Base-by-base conservation (phyloP, 2,888 invertebrate genomes). In the Eledona agricola region DNA sequence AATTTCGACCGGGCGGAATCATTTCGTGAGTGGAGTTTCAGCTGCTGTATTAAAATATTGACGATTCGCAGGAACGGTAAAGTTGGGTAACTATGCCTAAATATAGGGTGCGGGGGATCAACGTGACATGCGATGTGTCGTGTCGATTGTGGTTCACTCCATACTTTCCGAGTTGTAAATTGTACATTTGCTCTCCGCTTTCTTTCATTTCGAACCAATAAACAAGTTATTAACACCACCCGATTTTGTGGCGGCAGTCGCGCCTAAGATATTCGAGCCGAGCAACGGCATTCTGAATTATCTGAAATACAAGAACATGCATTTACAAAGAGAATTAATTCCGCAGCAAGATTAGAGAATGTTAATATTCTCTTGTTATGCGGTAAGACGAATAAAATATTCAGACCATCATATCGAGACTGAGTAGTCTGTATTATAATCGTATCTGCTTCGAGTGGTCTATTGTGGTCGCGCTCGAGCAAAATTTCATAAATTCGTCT, bases 271-370 rank as follows among this genome's bases (percentile, higher is more conserved):
- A 57, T 49, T 40, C 37, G 22, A 25, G 55, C 25, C 26, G 46
- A 45, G 59, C 55, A 29, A 43, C 38, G 56, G 57, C 52, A 57
- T 57, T 53, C 23, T 31, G 47, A 56, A 49, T 55, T 49, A 56
- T 51, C 54, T 38, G 51, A 56, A 59, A 54, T 59, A 55, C 54
- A 54, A 60, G 58, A 38, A 56, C 60, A 52, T 58, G 58, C 56
- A 59, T 54, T 64, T 57, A 59, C 63, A 65, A 65, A 65, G 59
- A 57, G 61, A 64, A 65, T 65, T 64, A 65, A 65, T 65, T 60
- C 58, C 57, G 57, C 50, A 45, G 60, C 52, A 55, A 60, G 61
- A 65, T 62, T 62, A 61, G 60, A 56, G 61, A 65, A 63, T 62
- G 61, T 58, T 62, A 63, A 63, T 61, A 62, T 59, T 65, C 61